These are phyloP conservation scores for Cuculus canorus DNA, from an alignment of 2,797 vertebrate species.

Conservation along the genomic window DNA sequence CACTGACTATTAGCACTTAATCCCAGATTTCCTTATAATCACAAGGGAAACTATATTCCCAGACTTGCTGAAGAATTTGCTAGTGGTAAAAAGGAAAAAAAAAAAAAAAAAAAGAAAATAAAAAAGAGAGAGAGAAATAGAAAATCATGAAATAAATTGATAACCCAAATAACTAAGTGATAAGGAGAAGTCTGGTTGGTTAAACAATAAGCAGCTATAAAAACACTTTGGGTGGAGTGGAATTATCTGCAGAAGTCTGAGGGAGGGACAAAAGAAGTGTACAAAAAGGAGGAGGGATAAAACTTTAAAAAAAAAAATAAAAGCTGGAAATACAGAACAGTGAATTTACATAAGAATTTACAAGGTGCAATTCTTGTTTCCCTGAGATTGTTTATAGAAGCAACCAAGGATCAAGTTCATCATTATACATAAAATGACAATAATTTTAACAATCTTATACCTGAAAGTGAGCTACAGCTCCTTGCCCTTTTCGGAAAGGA, in stretches of 20 bases:
- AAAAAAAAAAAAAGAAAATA: too few relatives aligned
- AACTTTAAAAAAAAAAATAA: neutral
- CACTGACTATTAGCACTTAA: neutral
- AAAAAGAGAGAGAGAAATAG: neutral
- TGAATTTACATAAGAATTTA: neutral
- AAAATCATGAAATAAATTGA: neutral
- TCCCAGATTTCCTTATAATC: neutral
- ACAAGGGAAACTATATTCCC: neutral
- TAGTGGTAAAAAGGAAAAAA: neutral
- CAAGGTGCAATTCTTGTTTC: neutral
- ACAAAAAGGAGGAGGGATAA: neutral
- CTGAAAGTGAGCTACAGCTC: neutral
- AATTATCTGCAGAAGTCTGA: neutral
- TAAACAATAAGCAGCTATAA: neutral
- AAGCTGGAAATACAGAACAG: neutral
- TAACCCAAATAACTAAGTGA: neutral
- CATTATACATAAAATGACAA: neutral
- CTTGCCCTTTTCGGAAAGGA: neutral
- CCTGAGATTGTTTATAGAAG: neutral
- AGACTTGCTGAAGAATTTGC: neutral
- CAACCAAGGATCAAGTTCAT: neutral
- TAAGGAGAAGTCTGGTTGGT: neutral
- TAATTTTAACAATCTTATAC: neutral
- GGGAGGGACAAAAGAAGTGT: neutral
- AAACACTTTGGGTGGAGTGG: rapidly evolving